Percentiles rank a stretch among this genome's conserved stretches.
These are phyloP conservation scores for Campylomormyrus tamandua DNA, from an alignment of 2,113 vertebrate genomes.

Conservation along the genomic window DNA sequence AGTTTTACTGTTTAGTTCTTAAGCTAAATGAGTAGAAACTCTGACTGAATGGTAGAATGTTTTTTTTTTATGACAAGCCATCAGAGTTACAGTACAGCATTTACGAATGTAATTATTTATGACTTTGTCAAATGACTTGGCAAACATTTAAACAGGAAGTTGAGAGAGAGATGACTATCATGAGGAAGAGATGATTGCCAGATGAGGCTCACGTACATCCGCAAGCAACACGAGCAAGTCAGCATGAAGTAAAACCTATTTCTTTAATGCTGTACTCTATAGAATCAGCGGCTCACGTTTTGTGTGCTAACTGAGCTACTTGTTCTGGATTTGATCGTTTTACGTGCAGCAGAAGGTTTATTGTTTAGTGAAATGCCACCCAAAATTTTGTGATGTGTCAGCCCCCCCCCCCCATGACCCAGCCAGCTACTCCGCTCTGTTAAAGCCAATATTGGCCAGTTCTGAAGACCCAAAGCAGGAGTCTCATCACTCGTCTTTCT, in stretches of 20 bases:
- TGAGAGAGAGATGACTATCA: neutral
- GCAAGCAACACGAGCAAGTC: neutral
- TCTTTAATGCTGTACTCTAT: neutral
- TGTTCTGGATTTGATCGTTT: neutral
- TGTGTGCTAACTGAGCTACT: neutral
- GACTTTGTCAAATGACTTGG: neutral
- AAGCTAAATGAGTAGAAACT: neutral
- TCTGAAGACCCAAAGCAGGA: neutral
- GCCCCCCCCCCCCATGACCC: neutral
- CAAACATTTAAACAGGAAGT: neutral
- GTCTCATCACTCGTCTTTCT: neutral
- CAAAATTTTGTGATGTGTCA: neutral
- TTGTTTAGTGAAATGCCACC: neutral
- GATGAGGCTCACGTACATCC: neutral
- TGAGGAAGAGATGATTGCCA: neutral
- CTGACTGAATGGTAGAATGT: neutral
- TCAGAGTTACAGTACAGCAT: neutral
- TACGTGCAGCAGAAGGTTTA: neutral
- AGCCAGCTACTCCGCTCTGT: neutral
- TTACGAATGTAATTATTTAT: neutral
- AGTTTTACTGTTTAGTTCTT: neutral
- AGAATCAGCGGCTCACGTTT: neutral
- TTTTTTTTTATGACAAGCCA: neutral
- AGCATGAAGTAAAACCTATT: neutral
- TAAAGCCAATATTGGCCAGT: neutral